These are phyloP conservation scores for Coptodon rendalli DNA, from an alignment of 2,113 vertebrate genomes.

Conservation along the genomic window DNA sequence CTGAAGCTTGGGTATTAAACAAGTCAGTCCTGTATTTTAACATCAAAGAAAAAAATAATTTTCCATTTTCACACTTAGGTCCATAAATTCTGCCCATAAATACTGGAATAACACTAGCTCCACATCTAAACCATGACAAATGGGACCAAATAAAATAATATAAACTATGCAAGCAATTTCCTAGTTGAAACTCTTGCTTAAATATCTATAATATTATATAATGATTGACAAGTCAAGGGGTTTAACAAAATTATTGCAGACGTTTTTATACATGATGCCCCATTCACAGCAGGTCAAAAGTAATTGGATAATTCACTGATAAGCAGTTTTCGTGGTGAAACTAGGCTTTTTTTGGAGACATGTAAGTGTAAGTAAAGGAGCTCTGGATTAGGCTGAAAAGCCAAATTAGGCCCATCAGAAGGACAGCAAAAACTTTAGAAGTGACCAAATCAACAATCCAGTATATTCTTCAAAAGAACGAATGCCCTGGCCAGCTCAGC, in stretches of 20 bases:
- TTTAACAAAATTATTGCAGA: neutral
- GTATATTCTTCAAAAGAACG: neutral
- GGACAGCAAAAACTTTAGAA: neutral
- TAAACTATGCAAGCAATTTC: neutral
- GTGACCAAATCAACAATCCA: neutral
- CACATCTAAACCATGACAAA: neutral
- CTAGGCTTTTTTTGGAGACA: neutral
- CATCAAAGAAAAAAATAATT: fast-evolving
- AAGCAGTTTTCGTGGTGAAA: neutral
- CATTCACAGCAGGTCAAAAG: neutral
- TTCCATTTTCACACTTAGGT: neutral
- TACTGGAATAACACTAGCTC: neutral
- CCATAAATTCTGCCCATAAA: neutral
- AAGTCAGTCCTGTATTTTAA: neutral
- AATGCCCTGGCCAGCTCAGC: neutral
- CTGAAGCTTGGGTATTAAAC: neutral
- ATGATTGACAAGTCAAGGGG: neutral
- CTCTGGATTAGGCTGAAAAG: fast-evolving
- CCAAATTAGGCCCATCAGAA: neutral
- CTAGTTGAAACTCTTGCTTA: neutral
- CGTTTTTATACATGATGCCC: neutral
- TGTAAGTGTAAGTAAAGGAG: neutral
- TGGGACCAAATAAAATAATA: neutral
- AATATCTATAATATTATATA: neutral
- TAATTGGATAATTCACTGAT: neutral